Conservation (phyloP, 2,113 vertebrate genomes). For the Elanus axillaris region DNA sequence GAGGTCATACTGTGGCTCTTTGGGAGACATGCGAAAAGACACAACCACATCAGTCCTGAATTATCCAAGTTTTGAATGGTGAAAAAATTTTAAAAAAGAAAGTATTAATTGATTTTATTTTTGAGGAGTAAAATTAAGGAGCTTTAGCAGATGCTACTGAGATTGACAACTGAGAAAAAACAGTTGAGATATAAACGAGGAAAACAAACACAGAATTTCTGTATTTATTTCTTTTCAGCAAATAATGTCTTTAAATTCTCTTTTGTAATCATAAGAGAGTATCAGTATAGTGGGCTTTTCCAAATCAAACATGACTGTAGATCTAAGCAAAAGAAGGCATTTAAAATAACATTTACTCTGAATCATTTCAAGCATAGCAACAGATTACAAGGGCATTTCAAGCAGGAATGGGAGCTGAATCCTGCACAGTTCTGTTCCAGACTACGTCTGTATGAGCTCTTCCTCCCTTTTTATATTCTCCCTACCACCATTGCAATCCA, state of each 20-base stretch:
- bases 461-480: not conserved
- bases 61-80: not conserved
- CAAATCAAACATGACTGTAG: not conserved
- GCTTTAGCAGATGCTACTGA: not conserved
- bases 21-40: not conserved
- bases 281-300: not conserved
- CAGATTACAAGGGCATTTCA: not conserved
- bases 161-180: not conserved
- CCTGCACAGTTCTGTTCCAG: not conserved
- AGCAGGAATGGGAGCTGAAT: not conserved
- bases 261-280: not conserved
- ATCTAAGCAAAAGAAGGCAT: not conserved
- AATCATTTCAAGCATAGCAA: not conserved
- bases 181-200: not conserved
- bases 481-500: not conserved
- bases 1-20: not conserved
- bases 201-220: not conserved
- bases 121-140: not conserved
- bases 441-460: fast-evolving
- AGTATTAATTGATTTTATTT: not conserved
- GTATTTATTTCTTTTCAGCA: not conserved
- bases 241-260: not conserved
- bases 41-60: not conserved
- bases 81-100: not conserved
- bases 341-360: not conserved